These are phyloP conservation scores for Elmis aenea DNA, from an alignment of 2,888 invertebrate species.

Conservation along the genomic window DNA sequence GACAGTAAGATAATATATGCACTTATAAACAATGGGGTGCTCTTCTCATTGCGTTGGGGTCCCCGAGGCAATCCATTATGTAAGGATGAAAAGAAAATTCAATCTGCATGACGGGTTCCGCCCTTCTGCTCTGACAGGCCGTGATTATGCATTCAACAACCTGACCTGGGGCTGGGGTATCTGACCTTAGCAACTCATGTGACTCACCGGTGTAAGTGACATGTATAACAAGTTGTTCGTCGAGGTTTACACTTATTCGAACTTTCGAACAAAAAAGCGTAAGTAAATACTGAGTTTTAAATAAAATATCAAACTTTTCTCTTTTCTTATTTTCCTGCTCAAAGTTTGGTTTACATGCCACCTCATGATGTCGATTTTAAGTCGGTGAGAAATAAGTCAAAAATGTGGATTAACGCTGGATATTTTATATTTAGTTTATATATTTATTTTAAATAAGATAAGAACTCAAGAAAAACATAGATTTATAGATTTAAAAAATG, in stretches of 20 bases:
- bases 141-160: slow-evolving; percentile 47
- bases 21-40: slow-evolving; percentile 40
- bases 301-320: too few relatives aligned
- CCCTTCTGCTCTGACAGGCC: slow-evolving; percentile 46
- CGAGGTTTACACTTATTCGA: slow-evolving; percentile 14
- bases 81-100: slow-evolving; percentile 48
- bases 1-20: slow-evolving; percentile 32
- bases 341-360: too few relatives aligned
- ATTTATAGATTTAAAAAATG: too few relatives aligned
- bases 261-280: too few relatives aligned
- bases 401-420: too few relatives aligned
- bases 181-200: slow-evolving; percentile 38
- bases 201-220: slow-evolving; percentile 43
- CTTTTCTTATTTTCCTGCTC: too few relatives aligned
- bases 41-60: slow-evolving; percentile 30
- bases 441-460: too few relatives aligned
- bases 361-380: too few relatives aligned
- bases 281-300: too few relatives aligned
- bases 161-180: slow-evolving; percentile 40
- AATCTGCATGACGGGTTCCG: slow-evolving; percentile 46
- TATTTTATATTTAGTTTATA: too few relatives aligned
- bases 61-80: slow-evolving; percentile 45
- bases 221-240: slow-evolving; percentile 41
- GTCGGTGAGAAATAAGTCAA: too few relatives aligned
- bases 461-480: too few relatives aligned